phyloP scores from a whole-genome alignment of 2,797 vertebrate species.

The Arnoldichthys spilopterus region DNA sequence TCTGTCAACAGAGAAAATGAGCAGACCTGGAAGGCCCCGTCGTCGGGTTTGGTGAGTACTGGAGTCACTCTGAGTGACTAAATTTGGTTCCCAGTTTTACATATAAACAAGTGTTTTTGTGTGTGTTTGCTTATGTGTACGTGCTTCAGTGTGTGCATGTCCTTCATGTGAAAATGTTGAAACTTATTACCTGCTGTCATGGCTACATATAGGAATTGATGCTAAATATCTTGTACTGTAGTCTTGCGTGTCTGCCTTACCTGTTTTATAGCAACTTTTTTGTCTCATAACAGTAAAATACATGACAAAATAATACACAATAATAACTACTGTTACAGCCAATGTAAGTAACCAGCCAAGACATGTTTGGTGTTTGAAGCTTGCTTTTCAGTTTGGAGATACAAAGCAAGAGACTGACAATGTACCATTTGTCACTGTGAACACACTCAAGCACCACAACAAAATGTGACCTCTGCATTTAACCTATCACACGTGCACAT shows the following conservation, averaged over 20 bases:
- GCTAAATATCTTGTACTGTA: too few species aligned
- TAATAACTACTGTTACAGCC: neutral
- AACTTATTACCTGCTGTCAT: too few species aligned
- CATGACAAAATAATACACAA: too few species aligned
- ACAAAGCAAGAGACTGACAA: too few species aligned
- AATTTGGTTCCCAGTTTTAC: slow-evolving; percentile 13
- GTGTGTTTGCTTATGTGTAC: neutral
- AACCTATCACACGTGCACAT: too few species aligned
- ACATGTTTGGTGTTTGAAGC: neutral
- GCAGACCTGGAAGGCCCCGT: slow-evolving; percentile 69
- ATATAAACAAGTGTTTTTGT: neutral
- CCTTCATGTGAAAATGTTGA: neutral
- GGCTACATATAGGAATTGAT: too few species aligned
- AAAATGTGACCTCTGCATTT: too few species aligned
- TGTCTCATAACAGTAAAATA: neutral
- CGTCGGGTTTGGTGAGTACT: slow-evolving; percentile 40
- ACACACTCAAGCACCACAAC: too few species aligned
- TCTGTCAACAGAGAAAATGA: slow-evolving; percentile 73
- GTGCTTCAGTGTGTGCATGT: neutral
- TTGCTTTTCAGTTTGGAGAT: neutral
- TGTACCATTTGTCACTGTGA: too few species aligned
- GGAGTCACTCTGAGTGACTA: slow-evolving; percentile 31
- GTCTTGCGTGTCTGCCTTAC: neutral
- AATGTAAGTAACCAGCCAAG: neutral
- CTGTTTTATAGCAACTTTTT: neutral